Base-by-base conservation (phyloP, 1,140 invertebrate species). In the Halyomorpha halys region DNA sequence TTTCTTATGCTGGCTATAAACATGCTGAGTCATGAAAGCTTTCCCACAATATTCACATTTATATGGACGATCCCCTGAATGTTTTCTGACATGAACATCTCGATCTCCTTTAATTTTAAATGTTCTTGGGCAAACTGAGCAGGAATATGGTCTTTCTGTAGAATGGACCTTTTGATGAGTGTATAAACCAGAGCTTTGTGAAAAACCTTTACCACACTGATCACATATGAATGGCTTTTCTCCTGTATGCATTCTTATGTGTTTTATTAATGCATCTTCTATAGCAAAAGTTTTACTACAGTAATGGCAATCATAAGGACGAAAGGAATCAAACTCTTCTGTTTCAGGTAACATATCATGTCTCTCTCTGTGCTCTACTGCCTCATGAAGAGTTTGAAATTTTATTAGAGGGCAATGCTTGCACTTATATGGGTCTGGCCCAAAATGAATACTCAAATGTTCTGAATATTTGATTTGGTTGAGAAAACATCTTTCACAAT, bases 201-300 rank as follows among this genome's bases (percentile, higher is more conserved):
- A 64, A 49, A 69, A 69, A 9, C 65, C 66, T 54, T 69, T 69
- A 15, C 69, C 69, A 60, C 69, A 70, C 23, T 62, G 45, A 19
- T 68, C 68, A 66, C 69, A 70, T 19, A 66, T 67, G 49, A 80
- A 85, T 0, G 82, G 83, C 70, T 82, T 82, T 73, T 83, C 82
- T 11, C 82, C 87, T 2, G 86, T 88, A 74, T 90, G 79, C 67
- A 77, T 78, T 63, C 77, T 72, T 70, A 76, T 76, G 69, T 82
- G 80, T 67, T 78, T 78, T 51, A 76, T 73, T 54, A 82, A 72
- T 19, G 64, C 65, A 47, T 69, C 65, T 64, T 69, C 67, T 21
- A 68, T 65, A 14, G 68, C 44, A 65, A 70, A 70, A 14, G 61
- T 19, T 49, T 69, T 69, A 19, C 44, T 47, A 44, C 69, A 70